Evolutionary conservation across 2,797 vertebrate genomes (phyloP), one percentile per base, ranked within the genome.

Genomic region (Sphaeramia orbicularis): DNA sequence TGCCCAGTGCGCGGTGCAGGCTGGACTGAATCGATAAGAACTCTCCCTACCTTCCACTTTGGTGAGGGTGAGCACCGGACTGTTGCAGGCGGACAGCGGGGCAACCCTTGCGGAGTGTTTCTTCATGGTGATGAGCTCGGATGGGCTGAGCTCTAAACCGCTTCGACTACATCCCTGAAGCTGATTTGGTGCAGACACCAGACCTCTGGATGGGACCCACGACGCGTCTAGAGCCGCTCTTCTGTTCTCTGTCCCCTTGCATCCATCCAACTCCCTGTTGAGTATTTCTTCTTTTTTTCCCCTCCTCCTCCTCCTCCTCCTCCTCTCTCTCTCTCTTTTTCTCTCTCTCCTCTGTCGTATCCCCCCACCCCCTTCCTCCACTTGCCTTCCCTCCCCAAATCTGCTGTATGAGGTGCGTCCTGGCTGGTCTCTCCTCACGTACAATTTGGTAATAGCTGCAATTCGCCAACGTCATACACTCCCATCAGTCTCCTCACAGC

Each of bases 71-170:
- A 98, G 96, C 70, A 98, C 97, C 72, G 97, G 97, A 65, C 96
- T 98, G 94, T 97, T 96, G 94, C 97, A 98, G 74, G 97, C 97
- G 89, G 96, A 97, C 91, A 97, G 95, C 74, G 97, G 97, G 89
- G 97, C 96, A 45, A 98, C 97, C 94, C 97, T 90, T 73, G 97
- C 96, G 68, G 96, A 98, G 85, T 98, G 97, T 80, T 98, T 98
- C 95, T 96, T 98, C 97, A 98, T 98, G 88, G 53, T 78, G 95
- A 51, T 81, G 96, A 96, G 95, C 95, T 94, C 94, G 89, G 92
- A 88, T 86, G 87, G 93, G 91, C 90, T 90, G 95, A 96, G 95
- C 95, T 94, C 95, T 64, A 54, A 74, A 49, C 90, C 93, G 89
- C 88, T 82, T 89, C 92, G 96, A 93, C 96, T 98, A 97, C 96